Conservation (phyloP, 92 coral and sea anemone genomes). For the Palythoa grandis region DNA sequence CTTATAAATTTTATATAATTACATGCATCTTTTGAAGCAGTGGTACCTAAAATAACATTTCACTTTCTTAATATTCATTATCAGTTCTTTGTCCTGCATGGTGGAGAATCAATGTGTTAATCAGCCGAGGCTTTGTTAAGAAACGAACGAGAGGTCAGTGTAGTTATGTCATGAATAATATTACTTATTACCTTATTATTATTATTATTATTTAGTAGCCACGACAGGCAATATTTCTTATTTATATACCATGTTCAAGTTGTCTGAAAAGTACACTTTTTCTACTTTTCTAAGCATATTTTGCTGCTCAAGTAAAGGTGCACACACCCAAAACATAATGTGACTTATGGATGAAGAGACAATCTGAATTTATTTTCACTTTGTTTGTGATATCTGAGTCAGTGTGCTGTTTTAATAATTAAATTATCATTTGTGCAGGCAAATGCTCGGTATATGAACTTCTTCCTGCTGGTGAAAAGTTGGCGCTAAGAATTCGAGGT, state of each 20-base stretch:
- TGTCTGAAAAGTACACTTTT: background rate
- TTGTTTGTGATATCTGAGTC: background rate
- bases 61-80: background rate
- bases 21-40: no score
- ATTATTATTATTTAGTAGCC: no score
- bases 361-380: background rate
- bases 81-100: constrained; percentile 70
- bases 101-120: constrained; percentile 75
- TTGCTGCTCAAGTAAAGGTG: background rate
- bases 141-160: constrained; percentile 67
- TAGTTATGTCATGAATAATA: background rate
- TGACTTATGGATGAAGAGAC: background rate
- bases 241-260: no score
- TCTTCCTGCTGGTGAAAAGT: constrained; percentile 60
- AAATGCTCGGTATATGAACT: constrained; percentile 64
- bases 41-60: background rate
- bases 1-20: no score
- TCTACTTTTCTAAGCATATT: no score
- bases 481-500: constrained; percentile 63
- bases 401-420: background rate
- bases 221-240: no score
- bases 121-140: constrained; percentile 64
- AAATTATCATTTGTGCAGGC: constrained; percentile 36
- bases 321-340: no score
- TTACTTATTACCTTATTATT: background rate